Percentiles rank a stretch among this genome's conserved stretches.
Evolutionary conservation across 1,140 invertebrate species (phyloP).

Genomic region (Leptoteleia sp.): DNA sequence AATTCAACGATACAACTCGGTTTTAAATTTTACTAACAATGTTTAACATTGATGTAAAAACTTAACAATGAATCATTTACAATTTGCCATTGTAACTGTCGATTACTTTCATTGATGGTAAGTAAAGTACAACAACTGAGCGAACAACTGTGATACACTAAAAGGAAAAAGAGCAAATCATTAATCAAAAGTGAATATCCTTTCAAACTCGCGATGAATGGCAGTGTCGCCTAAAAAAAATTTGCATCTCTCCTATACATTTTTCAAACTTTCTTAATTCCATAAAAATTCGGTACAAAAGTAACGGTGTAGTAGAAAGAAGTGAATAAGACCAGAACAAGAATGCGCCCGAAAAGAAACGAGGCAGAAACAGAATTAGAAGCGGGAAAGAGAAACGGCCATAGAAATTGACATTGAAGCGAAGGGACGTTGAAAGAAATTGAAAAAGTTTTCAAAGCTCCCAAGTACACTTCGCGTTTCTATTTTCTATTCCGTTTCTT

Average conservation of each 20-base stretch:
- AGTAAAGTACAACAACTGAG: too few relatives aligned
- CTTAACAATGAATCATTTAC: conserved; percentile 32
- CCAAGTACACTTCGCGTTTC: conserved; percentile 46
- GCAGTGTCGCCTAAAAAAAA: conserved; percentile 2
- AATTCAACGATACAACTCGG: conserved; percentile 23
- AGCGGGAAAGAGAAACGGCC: conserved; percentile 49
- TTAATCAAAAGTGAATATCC: conserved; percentile 5
- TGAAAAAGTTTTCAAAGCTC: conserved; percentile 61
- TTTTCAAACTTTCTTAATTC: conserved; percentile 46
- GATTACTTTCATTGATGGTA: conserved; percentile 20
- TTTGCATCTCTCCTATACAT: conserved; percentile 19
- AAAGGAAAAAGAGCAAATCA: neutral
- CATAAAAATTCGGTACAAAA: conserved; percentile 34
- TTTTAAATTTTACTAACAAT: conserved; percentile 34
- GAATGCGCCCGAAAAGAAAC: conserved; percentile 31
- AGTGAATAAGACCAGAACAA: conserved; percentile 37
- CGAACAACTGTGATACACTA: too few relatives aligned
- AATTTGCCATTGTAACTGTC: conserved; percentile 8
- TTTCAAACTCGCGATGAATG: neutral
- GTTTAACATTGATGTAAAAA: conserved; percentile 24
- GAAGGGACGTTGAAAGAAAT: conserved; percentile 60
- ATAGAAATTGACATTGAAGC: conserved; percentile 62
- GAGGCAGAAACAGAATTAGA: conserved; percentile 62
- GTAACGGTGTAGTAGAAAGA: conserved; percentile 24
- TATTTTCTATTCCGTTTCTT: conserved; percentile 42